Percentiles rank a stretch among this genome's conserved stretches.
These are phyloP conservation scores for Danio tinwini DNA, from an alignment of 2,797 vertebrate genomes.

Conservation along the genomic window DNA sequence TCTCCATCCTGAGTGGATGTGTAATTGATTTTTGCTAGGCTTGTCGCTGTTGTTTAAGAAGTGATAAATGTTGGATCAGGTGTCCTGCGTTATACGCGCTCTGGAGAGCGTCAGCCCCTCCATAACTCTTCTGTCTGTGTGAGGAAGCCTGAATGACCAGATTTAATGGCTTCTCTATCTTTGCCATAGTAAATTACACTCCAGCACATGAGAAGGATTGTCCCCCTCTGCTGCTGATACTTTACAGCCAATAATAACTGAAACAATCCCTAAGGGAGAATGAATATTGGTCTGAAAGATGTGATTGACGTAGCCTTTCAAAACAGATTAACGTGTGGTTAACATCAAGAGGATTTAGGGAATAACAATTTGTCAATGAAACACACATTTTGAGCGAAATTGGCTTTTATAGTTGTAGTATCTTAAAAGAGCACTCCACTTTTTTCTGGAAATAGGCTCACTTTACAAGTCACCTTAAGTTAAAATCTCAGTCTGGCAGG, in stretches of 20 bases:
- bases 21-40: constrained; percentile 56
- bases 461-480: too few species aligned
- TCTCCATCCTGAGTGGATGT: constrained; percentile 53
- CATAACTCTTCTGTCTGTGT: constrained; percentile 55
- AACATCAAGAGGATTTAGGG: constrained; percentile 26
- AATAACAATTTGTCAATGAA: constrained; percentile 32
- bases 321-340: constrained; percentile 40
- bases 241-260: constrained; percentile 53
- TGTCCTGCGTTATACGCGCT: constrained; percentile 51
- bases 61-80: constrained; percentile 60
- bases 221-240: constrained; percentile 31
- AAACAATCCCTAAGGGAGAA: constrained; percentile 43
- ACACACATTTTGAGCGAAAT: constrained; percentile 1
- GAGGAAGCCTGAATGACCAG: constrained; percentile 47
- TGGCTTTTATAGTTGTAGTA: background rate
- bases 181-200: constrained; percentile 57
- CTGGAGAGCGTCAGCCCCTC: constrained; percentile 50
- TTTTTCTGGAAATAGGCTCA: too few species aligned
- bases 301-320: constrained; percentile 39
- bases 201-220: constrained; percentile 36
- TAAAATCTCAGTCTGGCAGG: too few species aligned
- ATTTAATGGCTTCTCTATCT: constrained; percentile 60
- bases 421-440: background rate
- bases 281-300: constrained; percentile 41
- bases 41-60: constrained; percentile 58